Percentiles rank a stretch among this genome's conserved stretches.
These are phyloP conservation scores for Zosterops hypoxanthus DNA, from an alignment of 2,113 vertebrate genomes.

Conservation along the genomic window DNA sequence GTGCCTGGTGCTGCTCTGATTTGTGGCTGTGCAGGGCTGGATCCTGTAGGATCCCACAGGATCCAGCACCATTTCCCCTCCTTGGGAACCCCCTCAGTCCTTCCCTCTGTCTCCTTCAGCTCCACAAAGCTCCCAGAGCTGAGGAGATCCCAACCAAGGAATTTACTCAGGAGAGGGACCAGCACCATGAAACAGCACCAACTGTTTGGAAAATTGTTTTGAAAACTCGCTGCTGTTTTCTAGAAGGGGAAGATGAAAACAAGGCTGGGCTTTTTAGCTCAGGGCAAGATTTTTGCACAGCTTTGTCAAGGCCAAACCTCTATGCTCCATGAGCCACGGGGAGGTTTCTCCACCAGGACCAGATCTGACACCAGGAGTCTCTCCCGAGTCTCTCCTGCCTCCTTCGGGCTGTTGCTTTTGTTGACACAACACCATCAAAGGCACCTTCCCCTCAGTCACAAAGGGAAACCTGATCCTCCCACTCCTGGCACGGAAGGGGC, in stretches of 20 bases:
- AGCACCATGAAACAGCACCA: background rate
- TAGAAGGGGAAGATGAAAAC: background rate
- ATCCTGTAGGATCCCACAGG: background rate
- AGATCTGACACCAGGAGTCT: conserved; percentile 16
- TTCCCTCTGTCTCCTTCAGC: background rate
- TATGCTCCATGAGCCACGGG: accelerated
- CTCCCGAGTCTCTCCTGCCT: background rate
- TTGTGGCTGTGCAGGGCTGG: background rate
- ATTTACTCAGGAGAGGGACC: background rate
- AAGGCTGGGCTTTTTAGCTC: background rate
- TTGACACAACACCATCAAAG: conserved; percentile 64
- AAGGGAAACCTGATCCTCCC: background rate
- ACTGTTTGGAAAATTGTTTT: background rate
- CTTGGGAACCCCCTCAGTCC: background rate
- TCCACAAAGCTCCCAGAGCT: background rate
- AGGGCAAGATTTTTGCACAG: background rate
- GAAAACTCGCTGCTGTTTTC: background rate
- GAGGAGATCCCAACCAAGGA: background rate
- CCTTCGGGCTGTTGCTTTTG: background rate
- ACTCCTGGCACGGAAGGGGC: background rate
- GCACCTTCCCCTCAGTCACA: background rate
- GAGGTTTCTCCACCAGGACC: background rate
- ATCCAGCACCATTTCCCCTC: accelerated
- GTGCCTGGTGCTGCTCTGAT: accelerated
- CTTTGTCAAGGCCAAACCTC: background rate